Conservation (phyloP, 2,797 vertebrate genomes). For the Smutsia gigantea region DNA sequence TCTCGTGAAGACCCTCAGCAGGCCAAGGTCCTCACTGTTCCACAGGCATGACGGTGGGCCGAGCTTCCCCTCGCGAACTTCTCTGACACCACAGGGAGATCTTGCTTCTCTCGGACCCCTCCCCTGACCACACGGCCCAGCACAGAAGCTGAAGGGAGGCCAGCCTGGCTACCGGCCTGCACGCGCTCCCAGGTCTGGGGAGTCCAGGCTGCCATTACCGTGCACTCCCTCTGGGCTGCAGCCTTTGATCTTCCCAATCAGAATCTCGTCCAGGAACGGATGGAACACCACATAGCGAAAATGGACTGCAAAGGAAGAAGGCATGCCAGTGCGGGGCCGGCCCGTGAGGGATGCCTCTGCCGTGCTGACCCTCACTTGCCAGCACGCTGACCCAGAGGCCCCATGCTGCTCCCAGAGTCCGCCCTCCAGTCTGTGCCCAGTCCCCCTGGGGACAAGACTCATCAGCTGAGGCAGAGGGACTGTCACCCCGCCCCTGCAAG, state of each 20-base stretch:
- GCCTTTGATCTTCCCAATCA: conserved; percentile 97
- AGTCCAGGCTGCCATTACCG: conserved; percentile 84
- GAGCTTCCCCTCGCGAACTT: rapidly evolving
- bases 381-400: neutral
- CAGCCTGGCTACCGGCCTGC: neutral
- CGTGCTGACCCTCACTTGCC: rapidly evolving
- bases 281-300: conserved; percentile 98
- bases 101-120: too few species aligned
- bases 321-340: rapidly evolving
- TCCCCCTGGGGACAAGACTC: neutral
- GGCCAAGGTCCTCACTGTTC: neutral
- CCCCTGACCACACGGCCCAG: neutral
- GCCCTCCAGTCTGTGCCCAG: neutral
- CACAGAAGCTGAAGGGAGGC: neutral
- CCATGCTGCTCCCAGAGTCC: neutral
- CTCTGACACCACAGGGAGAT: rapidly evolving
- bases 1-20: neutral
- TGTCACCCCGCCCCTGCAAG: neutral
- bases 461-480: neutral
- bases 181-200: rapidly evolving
- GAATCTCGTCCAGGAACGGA: conserved; percentile 97
- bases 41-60: rapidly evolving
- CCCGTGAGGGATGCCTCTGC: rapidly evolving
- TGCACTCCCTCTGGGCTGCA: conserved; percentile 98
- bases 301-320: conserved; percentile 89